phyloP scores from a whole-genome alignment of 1,140 invertebrate genomes.

The Cephus cinctus region DNA sequence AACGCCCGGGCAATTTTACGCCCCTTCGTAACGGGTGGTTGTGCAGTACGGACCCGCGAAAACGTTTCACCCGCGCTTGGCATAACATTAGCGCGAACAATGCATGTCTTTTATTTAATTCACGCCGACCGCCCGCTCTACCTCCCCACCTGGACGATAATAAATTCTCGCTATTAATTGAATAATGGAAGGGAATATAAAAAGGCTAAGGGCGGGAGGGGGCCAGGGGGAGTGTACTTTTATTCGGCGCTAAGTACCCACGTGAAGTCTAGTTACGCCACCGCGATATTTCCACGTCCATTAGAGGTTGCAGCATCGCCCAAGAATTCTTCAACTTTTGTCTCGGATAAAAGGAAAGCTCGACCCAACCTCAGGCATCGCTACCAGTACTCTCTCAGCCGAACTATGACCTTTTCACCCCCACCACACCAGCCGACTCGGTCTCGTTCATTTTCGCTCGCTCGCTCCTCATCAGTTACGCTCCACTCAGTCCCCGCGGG shows the following conservation, averaged over 20 bases:
- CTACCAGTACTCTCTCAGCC: too few relatives aligned
- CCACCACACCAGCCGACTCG: too few relatives aligned
- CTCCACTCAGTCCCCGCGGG: too few relatives aligned
- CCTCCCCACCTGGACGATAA: constrained; percentile 36
- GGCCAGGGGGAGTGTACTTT: constrained; percentile 28
- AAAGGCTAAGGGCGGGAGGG: constrained; percentile 26
- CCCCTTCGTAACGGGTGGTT: constrained; percentile 17
- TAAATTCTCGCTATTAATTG: constrained; percentile 46
- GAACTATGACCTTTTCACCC: too few relatives aligned
- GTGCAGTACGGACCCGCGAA: constrained; percentile 4
- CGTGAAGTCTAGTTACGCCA: constrained; percentile 19
- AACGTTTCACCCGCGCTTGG: constrained; percentile 7
- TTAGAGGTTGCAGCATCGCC: too few relatives aligned
- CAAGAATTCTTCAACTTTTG: too few relatives aligned
- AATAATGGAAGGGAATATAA: constrained; percentile 45
- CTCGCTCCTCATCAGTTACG: too few relatives aligned
- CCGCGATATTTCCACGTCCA: constrained; percentile 37
- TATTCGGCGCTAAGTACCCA: constrained; percentile 29
- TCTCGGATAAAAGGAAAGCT: too few relatives aligned
- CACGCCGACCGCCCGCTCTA: too few relatives aligned
- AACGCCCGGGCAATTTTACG: constrained; percentile 23
- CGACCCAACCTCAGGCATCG: too few relatives aligned
- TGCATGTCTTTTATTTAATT: constrained; percentile 38
- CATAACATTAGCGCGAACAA: constrained; percentile 37
- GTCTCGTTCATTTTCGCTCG: too few relatives aligned